phyloP scores from a whole-genome alignment of 2,113 vertebrate species.

The Dendropsophus ebraccatus region DNA sequence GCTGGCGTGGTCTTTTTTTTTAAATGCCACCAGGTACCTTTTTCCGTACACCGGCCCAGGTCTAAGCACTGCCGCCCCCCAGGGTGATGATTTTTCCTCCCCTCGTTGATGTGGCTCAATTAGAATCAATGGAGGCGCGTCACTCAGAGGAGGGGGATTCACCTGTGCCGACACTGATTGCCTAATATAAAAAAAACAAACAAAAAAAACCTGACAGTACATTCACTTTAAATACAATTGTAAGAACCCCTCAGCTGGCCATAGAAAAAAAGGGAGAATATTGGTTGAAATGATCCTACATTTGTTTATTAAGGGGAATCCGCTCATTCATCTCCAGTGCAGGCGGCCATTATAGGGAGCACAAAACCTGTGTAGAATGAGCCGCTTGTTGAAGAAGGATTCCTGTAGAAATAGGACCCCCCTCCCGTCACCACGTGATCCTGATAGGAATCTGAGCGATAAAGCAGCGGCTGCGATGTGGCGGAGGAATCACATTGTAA shows the following conservation, averaged over 20 bases:
- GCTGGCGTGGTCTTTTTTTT: no score
- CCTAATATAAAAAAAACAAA: no score
- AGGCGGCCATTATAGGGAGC: not conserved
- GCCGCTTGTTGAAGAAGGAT: not conserved
- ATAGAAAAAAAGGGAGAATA: not conserved
- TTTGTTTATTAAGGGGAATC: not conserved
- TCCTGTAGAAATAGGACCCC: not conserved
- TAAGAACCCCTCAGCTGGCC: not conserved
- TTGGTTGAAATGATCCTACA: no score
- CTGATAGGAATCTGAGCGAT: not conserved
- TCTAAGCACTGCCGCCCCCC: no score
- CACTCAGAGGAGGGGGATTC: no score
- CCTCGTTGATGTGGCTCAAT: no score
- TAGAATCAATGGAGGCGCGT: no score
- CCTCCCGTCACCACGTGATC: not conserved
- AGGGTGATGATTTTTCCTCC: no score
- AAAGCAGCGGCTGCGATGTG: not conserved
- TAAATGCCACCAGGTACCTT: no score
- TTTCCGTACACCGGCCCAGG: no score
- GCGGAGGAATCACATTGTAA: conserved; percentile 10
- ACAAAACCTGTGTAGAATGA: not conserved
- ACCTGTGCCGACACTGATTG: no score
- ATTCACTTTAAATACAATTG: not conserved
- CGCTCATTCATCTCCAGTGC: not conserved
- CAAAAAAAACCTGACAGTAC: no score